Base-by-base conservation (phyloP, 2,888 invertebrate genomes). In the Melanargia galathea region DNA sequence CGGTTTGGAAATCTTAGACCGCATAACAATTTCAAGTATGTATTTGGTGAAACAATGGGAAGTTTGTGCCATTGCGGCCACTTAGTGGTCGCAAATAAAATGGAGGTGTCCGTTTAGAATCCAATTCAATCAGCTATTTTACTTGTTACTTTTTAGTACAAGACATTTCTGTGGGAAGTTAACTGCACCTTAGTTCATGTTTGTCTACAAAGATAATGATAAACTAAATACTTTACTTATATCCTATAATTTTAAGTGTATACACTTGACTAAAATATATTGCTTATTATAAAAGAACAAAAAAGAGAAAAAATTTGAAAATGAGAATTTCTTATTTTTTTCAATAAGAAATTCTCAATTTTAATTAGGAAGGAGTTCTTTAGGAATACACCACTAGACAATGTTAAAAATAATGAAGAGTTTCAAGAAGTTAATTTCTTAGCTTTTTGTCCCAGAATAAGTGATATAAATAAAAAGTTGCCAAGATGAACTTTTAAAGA, bases 1-100 rank as follows among this genome's bases (percentile, higher is more conserved):
- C 7, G 18, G 45, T 45, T 57, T 57, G 30, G 57, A 57, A 45
- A 45, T 57, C 40, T 26, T 26, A 26, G 30, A 43, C 55, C 40
- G 55, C 55, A 40, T 16, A 26, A 30, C 45, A 7, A n/a, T 33
- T 57, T 45, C 35, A 33, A 52, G 52, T 18, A 56, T 30, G 51
- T 18, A 57, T 46, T 57, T 57, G 16, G 45, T 57, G 33, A 57
- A 33, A 57, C 57, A 57, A 57, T 57, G 57, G 30, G 11, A 30
- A 33, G 51, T 52, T 35, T 33, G 20, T 35, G 35, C 45, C 45
- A 57, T 46, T 20, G 45, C n/a, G 30, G 57, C 45, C 16, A 57
- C 20, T 20, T 56, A 26, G 57, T 46, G 57, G 57, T 57, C 30
- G 33, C 20, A 30, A 56, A 56, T 45, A 45, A 57, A 57, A 45